Percentiles rank a stretch among this genome's conserved stretches.
Evolutionary conservation across 2,888 invertebrate genomes (phyloP).

Genomic region (Acanthosoma haemorrhoidale): DNA sequence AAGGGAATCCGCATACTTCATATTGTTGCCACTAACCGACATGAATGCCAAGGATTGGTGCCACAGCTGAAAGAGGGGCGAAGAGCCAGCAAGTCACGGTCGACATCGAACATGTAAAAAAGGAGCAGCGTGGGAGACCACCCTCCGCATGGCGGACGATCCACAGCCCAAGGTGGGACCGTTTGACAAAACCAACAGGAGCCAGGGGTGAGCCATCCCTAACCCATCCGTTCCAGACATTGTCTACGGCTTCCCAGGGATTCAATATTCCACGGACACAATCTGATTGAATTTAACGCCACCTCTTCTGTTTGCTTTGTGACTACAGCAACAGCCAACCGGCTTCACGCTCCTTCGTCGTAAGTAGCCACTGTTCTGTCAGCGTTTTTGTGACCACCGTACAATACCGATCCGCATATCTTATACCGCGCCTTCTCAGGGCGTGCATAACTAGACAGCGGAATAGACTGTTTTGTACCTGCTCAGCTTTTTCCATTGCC

Average conservation of each 20-base stretch:
- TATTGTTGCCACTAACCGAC: no score
- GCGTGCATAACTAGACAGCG: slow-evolving; percentile 8
- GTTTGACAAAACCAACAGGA: slow-evolving; percentile 25
- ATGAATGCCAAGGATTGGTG: no score
- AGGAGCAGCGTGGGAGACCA: neutral
- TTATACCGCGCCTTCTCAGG: neutral
- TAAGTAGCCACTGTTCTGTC: neutral
- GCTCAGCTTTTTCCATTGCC: no score
- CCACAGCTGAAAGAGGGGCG: no score
- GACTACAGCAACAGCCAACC: slow-evolving; percentile 1
- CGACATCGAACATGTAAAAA: neutral
- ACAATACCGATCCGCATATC: neutral
- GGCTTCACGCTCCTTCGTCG: neutral
- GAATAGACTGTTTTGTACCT: no score
- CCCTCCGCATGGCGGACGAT: neutral
- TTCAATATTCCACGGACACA: slow-evolving; percentile 26
- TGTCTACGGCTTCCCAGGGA: slow-evolving; percentile 23
- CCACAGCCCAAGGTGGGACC: neutral
- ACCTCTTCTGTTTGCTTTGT: slow-evolving; percentile 27
- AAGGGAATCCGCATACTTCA: no score
- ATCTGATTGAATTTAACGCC: slow-evolving; percentile 28
- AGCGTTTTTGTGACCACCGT: neutral
- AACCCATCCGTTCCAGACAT: slow-evolving; percentile 20
- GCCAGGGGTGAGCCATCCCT: neutral
- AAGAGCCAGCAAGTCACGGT: neutral